These are phyloP conservation scores for Delia radicum DNA, from an alignment of 1,140 invertebrate genomes.

Conservation along the genomic window DNA sequence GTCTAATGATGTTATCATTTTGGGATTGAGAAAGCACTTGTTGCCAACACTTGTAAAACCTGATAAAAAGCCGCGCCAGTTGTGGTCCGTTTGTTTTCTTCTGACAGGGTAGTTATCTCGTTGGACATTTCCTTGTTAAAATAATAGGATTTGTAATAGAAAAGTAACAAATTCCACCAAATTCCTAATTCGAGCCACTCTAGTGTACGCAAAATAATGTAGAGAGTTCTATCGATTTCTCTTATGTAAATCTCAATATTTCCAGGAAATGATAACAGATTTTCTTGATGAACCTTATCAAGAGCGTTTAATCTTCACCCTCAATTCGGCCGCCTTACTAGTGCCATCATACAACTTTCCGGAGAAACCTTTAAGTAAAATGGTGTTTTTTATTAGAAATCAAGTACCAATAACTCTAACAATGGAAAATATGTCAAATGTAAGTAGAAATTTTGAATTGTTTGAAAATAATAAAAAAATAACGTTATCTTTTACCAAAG, in stretches of 20 bases:
- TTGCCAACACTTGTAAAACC: too few species aligned
- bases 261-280: conserved; percentile 54
- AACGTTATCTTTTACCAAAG: conserved; percentile 21
- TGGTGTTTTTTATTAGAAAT: conserved; percentile 69
- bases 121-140: too few species aligned
- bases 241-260: neutral
- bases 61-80: too few species aligned
- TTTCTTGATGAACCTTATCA: conserved; percentile 60
- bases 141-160: too few species aligned
- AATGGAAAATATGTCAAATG: conserved; percentile 62
- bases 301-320: conserved; percentile 59
- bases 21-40: too few species aligned
- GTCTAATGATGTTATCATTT: too few species aligned
- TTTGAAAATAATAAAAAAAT: too few species aligned
- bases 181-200: neutral
- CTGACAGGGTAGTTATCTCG: too few species aligned
- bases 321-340: conserved; percentile 55
- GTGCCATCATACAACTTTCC: conserved; percentile 48
- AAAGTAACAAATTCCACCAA: neutral
- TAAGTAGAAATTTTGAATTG: conserved; percentile 47
- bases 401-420: conserved; percentile 57
- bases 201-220: too few species aligned
- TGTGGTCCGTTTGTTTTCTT: too few species aligned
- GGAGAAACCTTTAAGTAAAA: conserved; percentile 57
- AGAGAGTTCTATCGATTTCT: neutral